Percentiles rank a stretch among this genome's conserved stretches.
These are phyloP conservation scores for Frieseomelitta varia DNA, from an alignment of 1,140 invertebrate species.

Conservation along the genomic window DNA sequence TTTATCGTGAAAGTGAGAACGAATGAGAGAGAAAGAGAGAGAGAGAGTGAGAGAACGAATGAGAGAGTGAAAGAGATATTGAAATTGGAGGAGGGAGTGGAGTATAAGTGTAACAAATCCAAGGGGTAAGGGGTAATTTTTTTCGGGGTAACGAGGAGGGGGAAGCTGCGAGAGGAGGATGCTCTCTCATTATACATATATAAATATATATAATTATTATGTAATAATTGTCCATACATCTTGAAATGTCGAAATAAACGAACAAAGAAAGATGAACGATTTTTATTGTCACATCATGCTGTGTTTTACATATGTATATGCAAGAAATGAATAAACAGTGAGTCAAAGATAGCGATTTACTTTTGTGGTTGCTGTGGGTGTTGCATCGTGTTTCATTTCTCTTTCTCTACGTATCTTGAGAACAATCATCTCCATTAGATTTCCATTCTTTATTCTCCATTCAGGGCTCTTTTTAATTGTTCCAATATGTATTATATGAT, in stretches of 20 bases:
- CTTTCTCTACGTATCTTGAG: too few species aligned
- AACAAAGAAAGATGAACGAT: conserved; percentile 71
- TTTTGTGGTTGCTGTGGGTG: not conserved
- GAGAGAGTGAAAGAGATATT: too few species aligned
- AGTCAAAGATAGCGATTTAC: not conserved
- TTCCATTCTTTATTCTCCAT: too few species aligned
- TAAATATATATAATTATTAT: conserved; percentile 82
- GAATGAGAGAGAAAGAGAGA: conserved; percentile 30
- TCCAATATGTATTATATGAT: too few species aligned
- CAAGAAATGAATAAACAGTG: not conserved
- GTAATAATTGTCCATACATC: conserved; percentile 82
- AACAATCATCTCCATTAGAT: too few species aligned
- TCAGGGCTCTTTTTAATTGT: too few species aligned
- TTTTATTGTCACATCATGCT: not conserved
- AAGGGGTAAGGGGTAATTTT: not conserved
- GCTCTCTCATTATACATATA: conserved; percentile 74
- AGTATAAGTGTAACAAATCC: conserved; percentile 58
- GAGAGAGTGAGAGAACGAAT: conserved; percentile 34
- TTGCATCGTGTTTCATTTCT: too few species aligned
- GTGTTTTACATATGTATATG: not conserved
- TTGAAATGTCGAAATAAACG: conserved; percentile 82
- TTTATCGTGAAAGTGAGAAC: conserved; percentile 29
- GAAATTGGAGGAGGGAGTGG: not conserved
- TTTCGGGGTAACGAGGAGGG: not conserved
- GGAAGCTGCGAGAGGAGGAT: conserved; percentile 65